Conservation (phyloP, 2,113 vertebrate genomes). For the Peromyscus polionotus region DNA sequence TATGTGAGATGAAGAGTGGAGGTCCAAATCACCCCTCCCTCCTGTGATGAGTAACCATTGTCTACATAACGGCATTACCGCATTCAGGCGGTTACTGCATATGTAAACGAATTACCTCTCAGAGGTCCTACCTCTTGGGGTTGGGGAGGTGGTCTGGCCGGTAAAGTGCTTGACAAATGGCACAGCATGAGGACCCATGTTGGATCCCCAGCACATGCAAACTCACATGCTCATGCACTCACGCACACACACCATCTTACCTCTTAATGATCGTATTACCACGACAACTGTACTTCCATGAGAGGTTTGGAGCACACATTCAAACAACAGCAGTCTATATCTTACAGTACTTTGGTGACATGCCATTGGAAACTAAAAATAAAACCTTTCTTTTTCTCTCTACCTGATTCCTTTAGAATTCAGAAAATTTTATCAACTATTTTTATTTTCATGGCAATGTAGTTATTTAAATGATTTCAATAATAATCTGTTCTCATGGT, state of each 20-base stretch:
- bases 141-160: accelerated
- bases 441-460: not conserved
- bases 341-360: not conserved
- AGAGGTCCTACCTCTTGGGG: not conserved
- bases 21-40: not conserved
- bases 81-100: not conserved
- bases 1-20: not conserved
- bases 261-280: not conserved
- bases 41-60: not conserved
- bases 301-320: not conserved
- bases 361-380: not conserved
- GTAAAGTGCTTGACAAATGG: not conserved
- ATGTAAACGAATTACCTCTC: not conserved
- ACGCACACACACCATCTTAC: not conserved
- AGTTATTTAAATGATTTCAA: not conserved
- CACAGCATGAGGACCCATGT: not conserved
- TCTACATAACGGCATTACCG: not conserved
- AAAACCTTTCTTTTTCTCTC: not conserved
- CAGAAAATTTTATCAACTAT: not conserved
- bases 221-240: not conserved
- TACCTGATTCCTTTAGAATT: not conserved
- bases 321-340: not conserved
- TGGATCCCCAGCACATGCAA: not conserved
- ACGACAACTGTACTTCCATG: not conserved
- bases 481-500: not conserved